Evolutionary conservation across 2,888 invertebrate species (phyloP), one percentile per base, ranked within the genome.

Genomic region (Calameuta pallipes): DNA sequence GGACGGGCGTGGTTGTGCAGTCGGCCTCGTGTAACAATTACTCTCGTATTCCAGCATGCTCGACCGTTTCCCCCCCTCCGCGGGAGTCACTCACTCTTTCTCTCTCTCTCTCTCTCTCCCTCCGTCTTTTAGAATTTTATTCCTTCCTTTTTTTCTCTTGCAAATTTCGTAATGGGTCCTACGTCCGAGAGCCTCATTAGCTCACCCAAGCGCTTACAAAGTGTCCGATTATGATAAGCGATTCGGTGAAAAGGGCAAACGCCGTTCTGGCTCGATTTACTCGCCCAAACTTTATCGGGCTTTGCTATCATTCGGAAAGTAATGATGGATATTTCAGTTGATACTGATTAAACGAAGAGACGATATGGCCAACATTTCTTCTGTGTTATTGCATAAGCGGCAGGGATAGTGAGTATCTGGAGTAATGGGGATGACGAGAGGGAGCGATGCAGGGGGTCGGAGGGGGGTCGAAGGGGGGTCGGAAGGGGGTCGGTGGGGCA

Each of bases 221-320:
- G 83, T 78, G 80, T 78, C 80, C 80, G 80, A 83, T 84, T 83
- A 83, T 82, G 81, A 84, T 84, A 83, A 83, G 76, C 79, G 79
- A 69, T 83, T 81, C 80, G 75, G 30, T 75, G 79, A 83, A 81
- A 80, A 76, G 23, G 56, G 9, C 23, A 56, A 23, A 56, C 56
- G 23, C 23, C 15, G 23, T 56, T 56, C 56, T 56, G 56, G 56
- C 15, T 56, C 56, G 56, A 56, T 56, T 23, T 23, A 23, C 56
- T 56, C 23, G 56, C 23, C 1, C 56, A 23, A 23, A 23, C 3
- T 56, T 56, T 56, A 56, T 56, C 23, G 0, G 56, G 23, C 1
- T 23, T 23, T 9, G 15, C 2, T 56, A 56, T 56, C 23, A 6
- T 56, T 56, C 23, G 23, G 23, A 56, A 56, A 23, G 56, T 23